Evolutionary conservation across 2,113 vertebrate species (phyloP).

Genomic region (Rhagologus leucostigma): DNA sequence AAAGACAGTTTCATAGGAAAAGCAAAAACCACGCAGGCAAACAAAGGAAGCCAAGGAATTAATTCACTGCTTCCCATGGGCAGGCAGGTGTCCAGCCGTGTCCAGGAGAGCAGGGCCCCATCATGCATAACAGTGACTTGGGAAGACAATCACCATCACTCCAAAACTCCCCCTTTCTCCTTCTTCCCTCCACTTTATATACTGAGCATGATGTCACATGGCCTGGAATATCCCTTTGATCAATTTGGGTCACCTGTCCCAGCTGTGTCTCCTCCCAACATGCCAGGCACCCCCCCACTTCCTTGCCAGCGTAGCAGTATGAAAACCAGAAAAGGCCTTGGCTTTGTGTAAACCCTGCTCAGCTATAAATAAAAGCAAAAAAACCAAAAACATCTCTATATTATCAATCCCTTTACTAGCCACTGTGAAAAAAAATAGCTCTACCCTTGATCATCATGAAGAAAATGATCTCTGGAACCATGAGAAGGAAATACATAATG

Average conservation of each 20-base stretch:
- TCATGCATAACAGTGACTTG: neutral
- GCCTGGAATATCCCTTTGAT: neutral
- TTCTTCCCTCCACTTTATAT: neutral
- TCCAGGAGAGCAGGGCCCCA: neutral
- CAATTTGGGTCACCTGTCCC: neutral
- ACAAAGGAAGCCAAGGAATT: neutral
- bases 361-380: neutral
- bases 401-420: neutral
- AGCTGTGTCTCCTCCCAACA: neutral
- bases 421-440: neutral
- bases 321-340: neutral
- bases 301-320: neutral
- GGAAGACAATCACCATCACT: neutral
- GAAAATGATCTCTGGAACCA: neutral
- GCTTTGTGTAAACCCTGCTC: neutral
- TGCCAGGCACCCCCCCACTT: fast-evolving
- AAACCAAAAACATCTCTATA: neutral
- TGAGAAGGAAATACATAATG: neutral
- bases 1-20: neutral
- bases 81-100: neutral
- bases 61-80: neutral
- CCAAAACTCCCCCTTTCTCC: fast-evolving
- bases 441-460: neutral
- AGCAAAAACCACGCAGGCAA: neutral
- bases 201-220: no score